Evolutionary conservation across 2,113 vertebrate genomes (phyloP), one percentile per base, ranked within the genome.

Genomic region (Oryzias curvinotus): DNA sequence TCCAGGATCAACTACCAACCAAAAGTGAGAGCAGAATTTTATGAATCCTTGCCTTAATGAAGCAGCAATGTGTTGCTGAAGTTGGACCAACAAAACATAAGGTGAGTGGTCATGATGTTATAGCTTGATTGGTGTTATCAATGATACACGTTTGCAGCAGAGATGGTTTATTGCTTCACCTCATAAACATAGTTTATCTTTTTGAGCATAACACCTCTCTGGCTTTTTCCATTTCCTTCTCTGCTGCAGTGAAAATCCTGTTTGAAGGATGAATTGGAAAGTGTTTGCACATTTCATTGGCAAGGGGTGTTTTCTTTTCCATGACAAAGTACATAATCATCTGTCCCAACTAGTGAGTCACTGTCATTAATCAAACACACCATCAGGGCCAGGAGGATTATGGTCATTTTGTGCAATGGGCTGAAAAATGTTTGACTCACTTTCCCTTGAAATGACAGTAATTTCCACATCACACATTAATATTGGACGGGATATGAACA

Each of bases 371-470:
- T 78, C 67, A 50, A 57, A 54, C 17, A 45, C 13, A 17, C 46
- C 30, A 63, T 73, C 56, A 16, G 14, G 23, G 8, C 52, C 21
- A 13, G 14, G 51, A 41, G 56, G 62, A 71, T 62, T 44, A 52
- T 25, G 26, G 52, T 56, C 19, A 15, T 68, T 71, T 25, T 25
- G 60, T 52, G 59, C 47, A 47, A 43, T 16, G 15, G 43, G 23
- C 15, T 52, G 3, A 25, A 14, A 28, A 4, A 18, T 56, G 15
- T 62, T 26, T 55, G 46, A 44, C 13, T 60, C 3, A 28, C 21
- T 63, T 52, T 75, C 4, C 25, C 41, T 67, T 26, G 4, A 63
- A 77, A 68, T 63, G 19, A 42, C 16, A 65, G 62, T 57, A 36
- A 54, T 67, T 52, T 52, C 7, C 36, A 36, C 36, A 36, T 36